Evolutionary conservation across 2,797 vertebrate species (phyloP), one percentile per base, ranked within the genome.

Genomic region (Darevskia mixta): DNA sequence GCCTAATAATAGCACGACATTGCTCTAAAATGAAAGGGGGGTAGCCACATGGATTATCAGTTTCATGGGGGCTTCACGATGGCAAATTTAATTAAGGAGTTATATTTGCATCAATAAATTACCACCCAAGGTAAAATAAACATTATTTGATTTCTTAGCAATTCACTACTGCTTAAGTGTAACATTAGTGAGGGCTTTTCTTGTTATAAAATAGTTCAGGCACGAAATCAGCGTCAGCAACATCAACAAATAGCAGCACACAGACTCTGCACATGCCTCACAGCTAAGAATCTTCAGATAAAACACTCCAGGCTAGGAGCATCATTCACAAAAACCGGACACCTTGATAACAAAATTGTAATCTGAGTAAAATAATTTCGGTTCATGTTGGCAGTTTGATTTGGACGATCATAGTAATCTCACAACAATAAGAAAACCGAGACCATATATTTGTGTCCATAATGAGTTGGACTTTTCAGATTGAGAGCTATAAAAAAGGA

Each of bases 111-210:
- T 95, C 96, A 90, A 95, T 96, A 97, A 95, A 95, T 96, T 96
- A 95, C 93, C 90, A 96, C 95, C 94, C 91, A 93, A 96, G 93
- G 95, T 95, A 96, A 96, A 97, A 96, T 96, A 96, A 97, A 97
- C 95, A 93, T 94, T 78, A 94, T 94, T 95, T 76, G 79, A 91
- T 96, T 94, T 94, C 86, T 95, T 94, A 94, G 94, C 95, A 94
- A 32, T 90, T 93, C 91, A 76, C 86, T 96, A 96, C 95, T 93
- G 83, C 96, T 95, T 94, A 93, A 93, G 85, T 94, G 87, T 90
- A 93, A 93, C 95, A 95, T 96, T 95, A 96, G 91, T 89, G 87
- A 64, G 61, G 64, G 91, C 89, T 96, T 95, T 93, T 91, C 87
- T 85, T 90, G 69, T 78, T 93, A 87, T 91, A 95, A 95, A 97